Evolutionary conservation across 2,113 vertebrate genomes (phyloP).

Genomic region (Bubo blakistoni): DNA sequence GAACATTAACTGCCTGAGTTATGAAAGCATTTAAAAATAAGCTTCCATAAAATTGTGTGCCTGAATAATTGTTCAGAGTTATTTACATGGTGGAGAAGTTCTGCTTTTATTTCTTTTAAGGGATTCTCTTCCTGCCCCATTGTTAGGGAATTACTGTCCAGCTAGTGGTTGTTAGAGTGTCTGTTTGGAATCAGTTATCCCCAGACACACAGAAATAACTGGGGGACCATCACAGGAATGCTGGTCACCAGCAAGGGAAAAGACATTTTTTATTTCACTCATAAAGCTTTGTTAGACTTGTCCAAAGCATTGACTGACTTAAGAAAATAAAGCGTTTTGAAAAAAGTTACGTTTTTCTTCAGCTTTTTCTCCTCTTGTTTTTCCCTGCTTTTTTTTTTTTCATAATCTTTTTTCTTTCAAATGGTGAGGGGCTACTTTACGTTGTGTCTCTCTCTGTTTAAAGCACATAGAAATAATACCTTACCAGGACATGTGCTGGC

Average conservation of each 20-base stretch:
- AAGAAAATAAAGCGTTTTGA: neutral
- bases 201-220: neutral
- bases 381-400: neutral
- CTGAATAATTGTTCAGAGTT: neutral
- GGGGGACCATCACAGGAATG: neutral
- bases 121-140: neutral
- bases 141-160: neutral
- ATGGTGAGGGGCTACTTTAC: neutral
- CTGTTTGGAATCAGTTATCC: neutral
- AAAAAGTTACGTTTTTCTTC: neutral
- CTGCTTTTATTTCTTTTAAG: neutral
- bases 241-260: neutral
- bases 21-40: neutral
- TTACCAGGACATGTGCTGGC: neutral
- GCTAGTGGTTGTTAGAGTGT: neutral
- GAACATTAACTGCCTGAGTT: neutral
- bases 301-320: neutral
- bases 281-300: neutral
- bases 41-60: neutral
- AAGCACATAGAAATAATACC: neutral
- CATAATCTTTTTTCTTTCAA: neutral
- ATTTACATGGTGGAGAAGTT: neutral
- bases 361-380: neutral
- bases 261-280: neutral
- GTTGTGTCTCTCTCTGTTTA: neutral